Conservation (phyloP, 2,113 vertebrate species). For the Sapajus apella region DNA sequence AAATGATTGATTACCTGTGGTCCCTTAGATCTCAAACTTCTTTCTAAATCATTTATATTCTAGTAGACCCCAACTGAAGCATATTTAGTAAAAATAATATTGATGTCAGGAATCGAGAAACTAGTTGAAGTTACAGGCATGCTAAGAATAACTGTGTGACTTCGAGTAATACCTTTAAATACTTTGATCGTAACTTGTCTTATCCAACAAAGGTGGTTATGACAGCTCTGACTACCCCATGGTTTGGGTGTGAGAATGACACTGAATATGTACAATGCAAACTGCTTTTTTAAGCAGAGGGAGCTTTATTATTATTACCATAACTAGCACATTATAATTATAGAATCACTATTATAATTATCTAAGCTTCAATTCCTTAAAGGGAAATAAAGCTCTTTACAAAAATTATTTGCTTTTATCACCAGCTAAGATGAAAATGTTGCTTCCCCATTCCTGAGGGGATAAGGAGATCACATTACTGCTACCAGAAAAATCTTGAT, state of each 20-base stretch:
- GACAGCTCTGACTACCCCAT: not conserved
- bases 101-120: not conserved
- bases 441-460: not conserved
- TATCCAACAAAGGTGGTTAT: not conserved
- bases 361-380: not conserved
- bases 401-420: not conserved
- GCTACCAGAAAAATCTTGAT: not conserved
- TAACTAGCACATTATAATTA: not conserved
- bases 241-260: not conserved
- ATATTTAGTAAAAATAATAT: constrained; percentile 21
- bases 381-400: not conserved
- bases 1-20: not conserved
- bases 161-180: not conserved
- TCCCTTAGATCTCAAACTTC: not conserved
- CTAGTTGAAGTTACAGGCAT: not conserved
- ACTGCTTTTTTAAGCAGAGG: not conserved
- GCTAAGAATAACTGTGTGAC: not conserved
- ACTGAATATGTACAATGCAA: not conserved
- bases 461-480: not conserved
- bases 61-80: not conserved
- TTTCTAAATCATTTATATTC: not conserved
- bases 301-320: not conserved
- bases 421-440: not conserved
- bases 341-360: not conserved
- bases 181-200: not conserved